These are phyloP conservation scores for Epirrita christyi DNA, from an alignment of 2,888 invertebrate genomes.

Conservation along the genomic window DNA sequence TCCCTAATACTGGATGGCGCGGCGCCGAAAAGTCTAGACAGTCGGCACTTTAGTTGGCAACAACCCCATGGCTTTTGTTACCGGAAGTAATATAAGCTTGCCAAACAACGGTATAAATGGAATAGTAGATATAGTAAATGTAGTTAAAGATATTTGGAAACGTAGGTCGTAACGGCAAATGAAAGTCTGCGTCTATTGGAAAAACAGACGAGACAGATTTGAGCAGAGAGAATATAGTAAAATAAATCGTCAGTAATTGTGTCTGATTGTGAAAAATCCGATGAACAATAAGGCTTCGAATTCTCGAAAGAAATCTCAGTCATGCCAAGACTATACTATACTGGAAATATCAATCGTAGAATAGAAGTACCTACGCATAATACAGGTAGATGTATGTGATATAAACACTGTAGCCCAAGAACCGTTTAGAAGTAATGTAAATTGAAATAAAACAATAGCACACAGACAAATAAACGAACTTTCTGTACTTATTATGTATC, in stretches of 20 bases:
- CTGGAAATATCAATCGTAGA: neutral
- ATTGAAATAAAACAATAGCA: neutral
- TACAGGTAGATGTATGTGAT: no score
- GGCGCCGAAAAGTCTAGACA: conserved; percentile 34
- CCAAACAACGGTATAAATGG: conserved; percentile 7
- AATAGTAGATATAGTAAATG: conserved; percentile 2
- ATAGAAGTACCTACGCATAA: no score
- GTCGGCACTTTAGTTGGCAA: conserved; percentile 22
- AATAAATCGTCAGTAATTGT: no score
- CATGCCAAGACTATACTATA: neutral
- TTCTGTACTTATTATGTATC: neutral
- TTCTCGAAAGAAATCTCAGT: no score
- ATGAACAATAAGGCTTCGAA: no score
- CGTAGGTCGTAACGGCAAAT: conserved; percentile 2
- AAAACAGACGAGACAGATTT: neutral
- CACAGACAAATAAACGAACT: conserved; percentile 3
- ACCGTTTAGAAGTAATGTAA: no score
- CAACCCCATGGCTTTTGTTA: conserved; percentile 16
- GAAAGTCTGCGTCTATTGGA: neutral
- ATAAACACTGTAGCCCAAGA: no score
- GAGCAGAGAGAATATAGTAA: neutral
- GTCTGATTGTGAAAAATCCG: no score
- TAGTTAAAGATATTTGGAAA: conserved; percentile 18
- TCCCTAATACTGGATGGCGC: conserved; percentile 1
- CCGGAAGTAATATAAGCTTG: conserved; percentile 21